Percentiles rank a stretch among this genome's conserved stretches.
These are phyloP conservation scores for Lepidocyrtinus sp. DNA, from an alignment of 2,888 invertebrate species.

Conservation along the genomic window DNA sequence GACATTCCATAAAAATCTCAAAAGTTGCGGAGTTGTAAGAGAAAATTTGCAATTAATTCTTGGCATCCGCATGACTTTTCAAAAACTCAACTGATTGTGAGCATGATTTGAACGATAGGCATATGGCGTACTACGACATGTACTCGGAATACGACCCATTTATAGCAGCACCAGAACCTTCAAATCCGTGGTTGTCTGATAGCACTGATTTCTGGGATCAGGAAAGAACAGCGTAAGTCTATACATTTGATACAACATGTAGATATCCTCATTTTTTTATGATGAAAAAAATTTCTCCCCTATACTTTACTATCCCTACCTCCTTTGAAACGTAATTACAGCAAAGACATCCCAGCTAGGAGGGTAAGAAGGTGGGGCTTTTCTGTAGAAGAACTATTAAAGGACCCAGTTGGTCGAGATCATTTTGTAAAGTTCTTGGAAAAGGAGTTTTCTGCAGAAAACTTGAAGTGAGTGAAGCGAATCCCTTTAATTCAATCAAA, in stretches of 20 bases:
- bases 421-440: slow-evolving; percentile 96
- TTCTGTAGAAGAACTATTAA: slow-evolving; percentile 92
- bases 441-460: slow-evolving; percentile 99
- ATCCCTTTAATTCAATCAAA: too few species aligned
- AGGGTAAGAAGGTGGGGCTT: slow-evolving; percentile 98
- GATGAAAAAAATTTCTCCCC: slow-evolving; percentile 12
- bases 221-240: slow-evolving; percentile 87
- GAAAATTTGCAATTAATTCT: too few species aligned
- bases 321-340: slow-evolving; percentile 72
- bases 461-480: slow-evolving; percentile 88
- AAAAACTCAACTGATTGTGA: not conserved
- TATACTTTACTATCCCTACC: too few species aligned
- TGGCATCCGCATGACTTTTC: too few species aligned
- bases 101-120: slow-evolving; percentile 75
- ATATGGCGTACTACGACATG: slow-evolving; percentile 94
- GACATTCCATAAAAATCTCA: slow-evolving; percentile 90
- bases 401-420: slow-evolving; percentile 95
- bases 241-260: not conserved
- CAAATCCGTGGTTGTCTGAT: slow-evolving; percentile 98
- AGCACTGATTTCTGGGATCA: slow-evolving; percentile 98
- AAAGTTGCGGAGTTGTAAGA: slow-evolving; percentile 96
- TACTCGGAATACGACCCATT: slow-evolving; percentile 97
- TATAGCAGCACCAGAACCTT: slow-evolving; percentile 91
- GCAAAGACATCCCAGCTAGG: slow-evolving; percentile 93
- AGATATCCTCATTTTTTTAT: slow-evolving; percentile 22